phyloP scores from a whole-genome alignment of 1,140 invertebrate species.

The Heliconius nattereri region DNA sequence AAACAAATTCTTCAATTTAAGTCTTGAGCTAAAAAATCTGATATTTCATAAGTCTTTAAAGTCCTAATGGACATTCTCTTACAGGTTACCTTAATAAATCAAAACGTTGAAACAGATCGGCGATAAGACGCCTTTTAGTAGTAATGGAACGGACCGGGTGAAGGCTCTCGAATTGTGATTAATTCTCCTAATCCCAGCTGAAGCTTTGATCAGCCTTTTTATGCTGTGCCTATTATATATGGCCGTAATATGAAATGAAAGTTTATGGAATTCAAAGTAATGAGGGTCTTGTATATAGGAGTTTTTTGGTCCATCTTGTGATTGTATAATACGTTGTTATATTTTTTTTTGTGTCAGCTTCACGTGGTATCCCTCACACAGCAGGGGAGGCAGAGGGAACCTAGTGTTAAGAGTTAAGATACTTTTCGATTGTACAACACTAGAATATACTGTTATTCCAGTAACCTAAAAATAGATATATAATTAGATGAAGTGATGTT shows the following conservation, averaged over 20 bases:
- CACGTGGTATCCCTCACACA: too few species aligned
- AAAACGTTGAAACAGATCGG: slow-evolving; percentile 54
- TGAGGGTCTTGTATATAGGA: not conserved
- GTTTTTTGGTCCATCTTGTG: not conserved
- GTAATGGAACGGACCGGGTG: slow-evolving; percentile 41
- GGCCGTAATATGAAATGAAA: slow-evolving; percentile 4
- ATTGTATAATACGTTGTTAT: too few species aligned
- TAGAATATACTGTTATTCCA: too few species aligned
- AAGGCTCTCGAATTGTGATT: slow-evolving; percentile 38
- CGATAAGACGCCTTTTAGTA: slow-evolving; percentile 59
- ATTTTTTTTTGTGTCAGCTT: too few species aligned
- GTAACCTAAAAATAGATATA: not conserved
- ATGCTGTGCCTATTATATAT: slow-evolving; percentile 21
- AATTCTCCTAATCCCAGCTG: slow-evolving; percentile 36
- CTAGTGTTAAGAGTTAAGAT: too few species aligned
- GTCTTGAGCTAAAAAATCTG: not conserved
- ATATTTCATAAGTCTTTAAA: not conserved
- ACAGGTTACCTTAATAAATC: slow-evolving; percentile 59
- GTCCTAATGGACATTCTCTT: slow-evolving; percentile 28
- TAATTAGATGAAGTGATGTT: not conserved
- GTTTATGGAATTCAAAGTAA: not conserved
- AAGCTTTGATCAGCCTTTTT: slow-evolving; percentile 37
- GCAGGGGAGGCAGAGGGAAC: not conserved
- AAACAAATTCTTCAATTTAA: not conserved
- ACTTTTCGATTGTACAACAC: too few species aligned